phyloP scores from a whole-genome alignment of 1,140 invertebrate genomes.

The Coptotermes formosanus region DNA sequence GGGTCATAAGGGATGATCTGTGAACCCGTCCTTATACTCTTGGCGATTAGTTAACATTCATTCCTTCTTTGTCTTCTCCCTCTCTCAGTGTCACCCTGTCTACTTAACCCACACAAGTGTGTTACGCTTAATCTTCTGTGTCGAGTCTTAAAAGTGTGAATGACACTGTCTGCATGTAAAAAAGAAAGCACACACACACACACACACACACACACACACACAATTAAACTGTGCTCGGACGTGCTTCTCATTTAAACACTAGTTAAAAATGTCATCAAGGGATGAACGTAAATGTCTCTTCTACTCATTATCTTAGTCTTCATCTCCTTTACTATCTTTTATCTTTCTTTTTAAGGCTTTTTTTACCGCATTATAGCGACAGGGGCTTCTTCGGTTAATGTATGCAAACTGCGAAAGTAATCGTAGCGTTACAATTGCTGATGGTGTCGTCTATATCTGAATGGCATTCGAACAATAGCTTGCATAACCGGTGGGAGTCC shows the following conservation, averaged over 20 bases:
- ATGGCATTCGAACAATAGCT: too few relatives aligned
- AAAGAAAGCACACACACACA: not conserved
- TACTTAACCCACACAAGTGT: constrained; percentile 14
- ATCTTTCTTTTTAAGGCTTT: not conserved
- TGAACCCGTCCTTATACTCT: not conserved
- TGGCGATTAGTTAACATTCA: constrained; percentile 16
- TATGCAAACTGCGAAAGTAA: not conserved
- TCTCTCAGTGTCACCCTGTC: not conserved
- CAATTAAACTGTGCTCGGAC: not conserved
- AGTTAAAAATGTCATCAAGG: constrained; percentile 19
- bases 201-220: not conserved
- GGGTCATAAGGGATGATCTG: not conserved
- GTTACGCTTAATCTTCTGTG: constrained; percentile 18
- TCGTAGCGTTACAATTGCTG: not conserved
- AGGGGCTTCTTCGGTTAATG: not conserved
- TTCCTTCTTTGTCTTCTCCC: not conserved
- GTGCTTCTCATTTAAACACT: constrained; percentile 16
- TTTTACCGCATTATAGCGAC: not conserved
- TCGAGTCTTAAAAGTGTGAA: not conserved
- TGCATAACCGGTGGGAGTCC: too few relatives aligned
- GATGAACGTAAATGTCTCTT: constrained; percentile 8
- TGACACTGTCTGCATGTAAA: not conserved
- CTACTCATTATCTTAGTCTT: constrained; percentile 16
- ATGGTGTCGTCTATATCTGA: not conserved
- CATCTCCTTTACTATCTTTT: not conserved